A percentile compares a stretch with the other conserved stretches of the same genome.
Conservation (phyloP, 2,888 invertebrate species). For the Allygus modestus region DNA sequence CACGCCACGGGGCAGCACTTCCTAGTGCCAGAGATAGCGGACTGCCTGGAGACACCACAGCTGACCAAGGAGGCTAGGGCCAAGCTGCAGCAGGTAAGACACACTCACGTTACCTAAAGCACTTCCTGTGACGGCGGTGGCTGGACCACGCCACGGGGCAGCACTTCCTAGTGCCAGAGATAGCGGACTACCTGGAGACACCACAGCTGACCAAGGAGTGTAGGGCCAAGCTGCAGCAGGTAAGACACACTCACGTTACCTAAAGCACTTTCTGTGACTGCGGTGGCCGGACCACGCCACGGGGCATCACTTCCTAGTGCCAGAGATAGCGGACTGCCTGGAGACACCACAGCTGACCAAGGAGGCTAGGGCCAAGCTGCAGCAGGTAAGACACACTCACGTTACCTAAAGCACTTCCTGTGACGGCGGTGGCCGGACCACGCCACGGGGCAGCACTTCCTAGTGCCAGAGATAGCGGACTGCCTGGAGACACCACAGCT, state of each 20-base stretch:
- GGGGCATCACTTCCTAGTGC: slow-evolving; percentile 92
- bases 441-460: slow-evolving; percentile 87
- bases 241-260: no score
- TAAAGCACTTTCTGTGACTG: slow-evolving; percentile 93
- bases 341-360: slow-evolving; percentile 87
- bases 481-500: slow-evolving; percentile 87
- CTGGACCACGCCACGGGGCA: slow-evolving; percentile 90
- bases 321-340: slow-evolving; percentile 82
- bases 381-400: slow-evolving; percentile 88
- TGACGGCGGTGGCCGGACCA: slow-evolving; percentile 94
- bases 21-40: slow-evolving; percentile 86
- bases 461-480: slow-evolving; percentile 86
- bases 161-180: slow-evolving; percentile 92
- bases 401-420: slow-evolving; percentile 92
- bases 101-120: no score
- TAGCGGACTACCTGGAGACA: slow-evolving; percentile 82
- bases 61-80: slow-evolving; percentile 86
- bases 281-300: slow-evolving; percentile 90
- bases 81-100: slow-evolving; percentile 89
- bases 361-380: slow-evolving; percentile 89
- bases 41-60: slow-evolving; percentile 85
- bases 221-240: slow-evolving; percentile 89
- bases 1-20: slow-evolving; percentile 90
- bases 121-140: slow-evolving; percentile 91
- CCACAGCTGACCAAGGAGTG: slow-evolving; percentile 88